A percentile compares a stretch with the other conserved stretches of the same genome.
These are phyloP conservation scores for Dendrocincla fuliginosa DNA, from an alignment of 2,797 vertebrate species.

Conservation along the genomic window DNA sequence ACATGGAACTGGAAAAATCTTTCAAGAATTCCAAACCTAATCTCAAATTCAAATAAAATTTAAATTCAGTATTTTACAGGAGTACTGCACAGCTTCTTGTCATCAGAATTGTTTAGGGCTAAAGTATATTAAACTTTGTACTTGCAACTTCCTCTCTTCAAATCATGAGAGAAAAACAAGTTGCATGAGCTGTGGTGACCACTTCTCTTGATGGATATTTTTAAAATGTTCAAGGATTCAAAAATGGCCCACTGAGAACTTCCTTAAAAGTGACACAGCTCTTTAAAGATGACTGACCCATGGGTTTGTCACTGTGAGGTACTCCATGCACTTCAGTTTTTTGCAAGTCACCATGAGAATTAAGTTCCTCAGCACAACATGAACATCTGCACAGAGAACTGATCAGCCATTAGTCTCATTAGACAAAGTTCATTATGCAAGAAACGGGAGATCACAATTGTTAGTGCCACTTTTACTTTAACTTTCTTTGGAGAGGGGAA, in stretches of 20 bases:
- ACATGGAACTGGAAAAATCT: neutral
- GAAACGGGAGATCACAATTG: neutral
- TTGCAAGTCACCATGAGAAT: constrained; percentile 34
- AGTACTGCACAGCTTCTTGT: neutral
- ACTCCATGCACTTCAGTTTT: neutral
- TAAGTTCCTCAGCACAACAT: neutral
- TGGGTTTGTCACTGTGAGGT: neutral
- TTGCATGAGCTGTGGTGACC: neutral
- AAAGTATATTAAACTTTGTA: neutral
- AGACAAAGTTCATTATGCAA: neutral
- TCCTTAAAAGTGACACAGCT: neutral
- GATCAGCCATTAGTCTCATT: neutral
- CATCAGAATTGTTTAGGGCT: neutral
- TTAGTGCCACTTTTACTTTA: neutral
- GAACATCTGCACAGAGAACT: neutral
- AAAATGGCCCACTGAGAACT: neutral
- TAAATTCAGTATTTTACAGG: neutral
- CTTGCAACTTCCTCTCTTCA: neutral
- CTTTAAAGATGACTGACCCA: neutral
- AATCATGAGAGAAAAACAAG: neutral
- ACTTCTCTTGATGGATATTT: neutral
- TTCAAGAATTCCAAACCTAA: neutral
- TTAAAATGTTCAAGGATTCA: neutral
- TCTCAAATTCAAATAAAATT: neutral
- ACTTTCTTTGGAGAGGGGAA: neutral